Percentiles rank a stretch among this genome's conserved stretches.
Conservation (phyloP, 2,888 invertebrate genomes). For the Lutraria lutraria region DNA sequence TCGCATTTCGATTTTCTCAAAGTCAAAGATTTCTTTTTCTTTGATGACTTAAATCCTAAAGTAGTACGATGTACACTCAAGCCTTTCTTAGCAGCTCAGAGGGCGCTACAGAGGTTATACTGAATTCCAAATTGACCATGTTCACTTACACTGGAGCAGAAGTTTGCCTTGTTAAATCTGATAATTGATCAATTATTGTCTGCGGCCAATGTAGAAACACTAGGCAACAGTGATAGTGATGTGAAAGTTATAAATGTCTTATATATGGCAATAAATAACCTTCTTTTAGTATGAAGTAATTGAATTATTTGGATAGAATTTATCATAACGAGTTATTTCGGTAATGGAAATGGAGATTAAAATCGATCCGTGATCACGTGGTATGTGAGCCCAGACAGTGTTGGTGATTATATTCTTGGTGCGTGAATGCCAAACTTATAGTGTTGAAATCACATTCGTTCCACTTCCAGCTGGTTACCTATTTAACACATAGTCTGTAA, state of each 20-base stretch:
- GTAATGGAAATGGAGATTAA: neutral
- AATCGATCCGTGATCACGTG: neutral
- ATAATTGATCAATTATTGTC: neutral
- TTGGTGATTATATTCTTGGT: neutral
- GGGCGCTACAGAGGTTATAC: too few species aligned
- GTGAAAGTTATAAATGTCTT: slow-evolving; percentile 7
- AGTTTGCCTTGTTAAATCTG: too few species aligned
- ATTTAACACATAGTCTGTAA: too few species aligned
- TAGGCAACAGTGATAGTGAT: neutral
- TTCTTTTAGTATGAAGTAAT: slow-evolving; percentile 13
- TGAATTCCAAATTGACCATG: too few species aligned
- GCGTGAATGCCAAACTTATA: neutral
- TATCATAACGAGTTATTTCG: neutral
- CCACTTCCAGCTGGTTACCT: too few species aligned
- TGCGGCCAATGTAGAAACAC: neutral
- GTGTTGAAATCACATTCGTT: too few species aligned
- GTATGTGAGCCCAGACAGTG: neutral
- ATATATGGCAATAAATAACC: neutral
- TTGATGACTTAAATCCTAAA: too few species aligned
- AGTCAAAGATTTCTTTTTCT: too few species aligned
- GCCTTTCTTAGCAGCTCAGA: too few species aligned
- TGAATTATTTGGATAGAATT: neutral
- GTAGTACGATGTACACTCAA: too few species aligned
- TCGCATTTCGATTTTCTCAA: too few species aligned
- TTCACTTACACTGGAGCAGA: too few species aligned